Conservation (phyloP, 2,113 vertebrate genomes). For the Atherinomorus stipes region DNA sequence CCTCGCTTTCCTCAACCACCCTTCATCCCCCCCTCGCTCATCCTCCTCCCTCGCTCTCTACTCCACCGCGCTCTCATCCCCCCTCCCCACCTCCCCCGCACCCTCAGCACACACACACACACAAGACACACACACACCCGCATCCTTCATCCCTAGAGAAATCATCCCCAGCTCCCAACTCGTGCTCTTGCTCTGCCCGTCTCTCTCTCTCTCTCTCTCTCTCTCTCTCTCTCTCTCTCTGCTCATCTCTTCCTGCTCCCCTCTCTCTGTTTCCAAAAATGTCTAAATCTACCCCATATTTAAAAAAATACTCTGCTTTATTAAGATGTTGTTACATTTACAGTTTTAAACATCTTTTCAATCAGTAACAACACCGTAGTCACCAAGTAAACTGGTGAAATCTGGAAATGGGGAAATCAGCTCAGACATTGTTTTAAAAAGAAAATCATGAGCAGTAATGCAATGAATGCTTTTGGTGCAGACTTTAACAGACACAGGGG, state of each 20-base stretch:
- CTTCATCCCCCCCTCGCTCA: conserved; percentile 9
- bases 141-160: conserved; percentile 80
- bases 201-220: conserved; percentile 47
- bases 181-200: conserved; percentile 60
- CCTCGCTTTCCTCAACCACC: conserved; percentile 64
- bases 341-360: background rate
- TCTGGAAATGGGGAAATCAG: background rate
- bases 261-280: conserved; percentile 23
- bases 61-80: conserved; percentile 39
- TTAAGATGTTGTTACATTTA: conserved; percentile 15
- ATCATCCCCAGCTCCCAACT: conserved; percentile 79
- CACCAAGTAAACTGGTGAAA: conserved; percentile 8
- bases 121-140: conserved; percentile 41
- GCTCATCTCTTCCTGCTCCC: conserved; percentile 23
- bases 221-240: conserved; percentile 19
- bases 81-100: conserved; percentile 17
- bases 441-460: background rate
- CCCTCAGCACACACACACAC: conserved; percentile 27
- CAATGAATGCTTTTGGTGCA: background rate
- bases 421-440: background rate
- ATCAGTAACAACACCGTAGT: conserved; percentile 3
- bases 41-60: conserved; percentile 43
- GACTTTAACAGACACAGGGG: background rate
- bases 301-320: conserved; percentile 12
- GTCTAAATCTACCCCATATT: conserved; percentile 37